A percentile compares a stretch with the other conserved stretches of the same genome.
Evolutionary conservation across 2,797 vertebrate species (phyloP).

Genomic region (Peromyscus eremicus): DNA sequence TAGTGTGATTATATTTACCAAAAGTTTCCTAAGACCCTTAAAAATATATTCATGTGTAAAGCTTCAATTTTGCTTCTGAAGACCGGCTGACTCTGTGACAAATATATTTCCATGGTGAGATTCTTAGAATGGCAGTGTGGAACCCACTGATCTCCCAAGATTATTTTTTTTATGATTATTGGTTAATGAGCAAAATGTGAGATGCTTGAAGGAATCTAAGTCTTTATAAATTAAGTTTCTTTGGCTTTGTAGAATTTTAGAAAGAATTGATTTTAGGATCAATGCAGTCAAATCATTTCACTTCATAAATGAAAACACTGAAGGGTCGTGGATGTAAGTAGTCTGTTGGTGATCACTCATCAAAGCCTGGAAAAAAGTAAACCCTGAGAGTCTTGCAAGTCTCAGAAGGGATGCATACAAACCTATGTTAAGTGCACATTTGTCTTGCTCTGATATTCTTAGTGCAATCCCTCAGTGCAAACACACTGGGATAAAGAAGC

Average conservation of each 20-base stretch:
- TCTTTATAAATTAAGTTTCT: neutral
- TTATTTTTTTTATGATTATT: neutral
- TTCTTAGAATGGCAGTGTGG: neutral
- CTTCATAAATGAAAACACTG: constrained; percentile 45
- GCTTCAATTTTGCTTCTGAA: neutral
- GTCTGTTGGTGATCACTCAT: neutral
- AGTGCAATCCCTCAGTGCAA: neutral
- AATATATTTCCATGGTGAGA: neutral
- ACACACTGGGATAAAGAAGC: neutral
- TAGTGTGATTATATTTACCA: constrained; percentile 37
- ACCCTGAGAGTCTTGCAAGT: neutral
- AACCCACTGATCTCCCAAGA: neutral
- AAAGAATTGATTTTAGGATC: neutral
- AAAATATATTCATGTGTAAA: neutral
- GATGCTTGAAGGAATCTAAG: neutral
- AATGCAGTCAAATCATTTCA: constrained; percentile 33
- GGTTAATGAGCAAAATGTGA: neutral
- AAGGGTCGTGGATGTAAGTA: neutral
- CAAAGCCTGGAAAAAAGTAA: constrained; percentile 12
- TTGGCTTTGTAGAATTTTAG: constrained; percentile 13
- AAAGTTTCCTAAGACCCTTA: neutral
- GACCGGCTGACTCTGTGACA: neutral
- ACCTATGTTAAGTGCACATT: neutral
- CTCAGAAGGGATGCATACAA: neutral
- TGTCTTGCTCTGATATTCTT: neutral